These are phyloP conservation scores for Muscidifurax raptorellus DNA, from an alignment of 1,140 invertebrate species.

Conservation along the genomic window DNA sequence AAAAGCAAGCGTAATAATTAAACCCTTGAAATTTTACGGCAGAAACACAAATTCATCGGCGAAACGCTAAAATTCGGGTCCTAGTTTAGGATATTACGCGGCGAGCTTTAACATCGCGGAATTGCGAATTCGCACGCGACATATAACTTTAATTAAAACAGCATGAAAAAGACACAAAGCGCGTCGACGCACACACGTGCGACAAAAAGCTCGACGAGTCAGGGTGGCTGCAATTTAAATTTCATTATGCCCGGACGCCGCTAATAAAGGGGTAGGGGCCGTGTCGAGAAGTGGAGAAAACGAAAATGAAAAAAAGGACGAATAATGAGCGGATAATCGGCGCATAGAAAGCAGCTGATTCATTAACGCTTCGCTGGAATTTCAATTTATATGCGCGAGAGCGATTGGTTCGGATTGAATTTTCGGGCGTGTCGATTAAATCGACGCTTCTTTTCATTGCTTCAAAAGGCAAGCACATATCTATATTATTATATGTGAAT, in stretches of 20 bases:
- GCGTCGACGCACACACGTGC: not conserved
- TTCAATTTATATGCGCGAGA: slow-evolving; percentile 18
- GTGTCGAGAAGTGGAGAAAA: slow-evolving; percentile 1
- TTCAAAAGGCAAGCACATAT: not conserved
- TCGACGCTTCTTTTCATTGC: not conserved
- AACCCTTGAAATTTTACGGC: not conserved
- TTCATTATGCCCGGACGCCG: not conserved
- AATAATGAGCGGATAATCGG: slow-evolving; percentile 27
- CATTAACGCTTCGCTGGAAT: not conserved
- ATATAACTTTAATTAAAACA: slow-evolving; percentile 42
- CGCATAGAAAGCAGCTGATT: not conserved
- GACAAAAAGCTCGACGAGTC: not conserved
- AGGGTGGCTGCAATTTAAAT: slow-evolving; percentile 30
- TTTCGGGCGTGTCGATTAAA: not conserved
- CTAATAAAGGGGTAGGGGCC: slow-evolving; percentile 18
- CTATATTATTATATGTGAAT: no score
- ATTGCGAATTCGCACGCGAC: slow-evolving; percentile 18
- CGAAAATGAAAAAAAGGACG: slow-evolving; percentile 7
- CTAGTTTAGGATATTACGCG: slow-evolving; percentile 23
- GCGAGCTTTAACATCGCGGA: not conserved
- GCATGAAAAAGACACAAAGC: slow-evolving; percentile 2
- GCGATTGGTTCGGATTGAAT: not conserved
- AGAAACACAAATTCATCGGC: not conserved
- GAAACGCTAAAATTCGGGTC: not conserved
- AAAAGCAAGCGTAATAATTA: not conserved